Evolutionary conservation across 1,140 invertebrate species (phyloP).

Genomic region (Cyphomyrmex costatus): DNA sequence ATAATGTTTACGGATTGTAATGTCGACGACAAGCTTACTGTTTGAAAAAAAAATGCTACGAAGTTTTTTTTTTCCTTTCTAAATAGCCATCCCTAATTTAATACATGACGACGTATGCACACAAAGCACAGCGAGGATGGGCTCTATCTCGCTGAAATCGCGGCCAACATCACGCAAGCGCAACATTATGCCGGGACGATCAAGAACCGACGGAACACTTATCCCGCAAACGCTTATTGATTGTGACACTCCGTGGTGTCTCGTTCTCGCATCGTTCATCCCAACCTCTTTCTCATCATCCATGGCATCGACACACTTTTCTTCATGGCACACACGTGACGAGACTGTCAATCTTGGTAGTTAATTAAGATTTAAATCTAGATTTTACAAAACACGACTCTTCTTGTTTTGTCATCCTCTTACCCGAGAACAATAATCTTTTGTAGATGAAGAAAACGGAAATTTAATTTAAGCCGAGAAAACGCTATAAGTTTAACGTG

Average conservation of each 20-base stretch:
- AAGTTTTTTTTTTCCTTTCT: conserved; percentile 2
- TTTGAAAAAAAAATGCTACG: background rate
- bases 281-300: conserved; percentile 25
- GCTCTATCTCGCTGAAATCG: conserved; percentile 57
- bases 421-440: background rate
- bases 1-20: background rate
- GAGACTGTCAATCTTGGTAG: conserved; percentile 1
- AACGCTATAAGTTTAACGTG: no score
- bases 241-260: conserved; percentile 75
- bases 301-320: conserved; percentile 24
- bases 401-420: conserved; percentile 6
- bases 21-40: background rate
- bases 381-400: conserved; percentile 12
- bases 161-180: conserved; percentile 75
- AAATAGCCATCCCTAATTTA: conserved; percentile 23
- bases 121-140: conserved; percentile 33
- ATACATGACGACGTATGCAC: background rate
- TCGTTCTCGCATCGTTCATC: conserved; percentile 55
- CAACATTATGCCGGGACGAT: conserved; percentile 68
- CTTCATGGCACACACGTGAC: conserved; percentile 41
- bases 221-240: conserved; percentile 79
- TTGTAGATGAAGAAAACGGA: background rate
- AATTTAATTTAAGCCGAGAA: background rate
- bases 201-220: conserved; percentile 73
- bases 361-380: conserved; percentile 30